Evolutionary conservation across 2,113 vertebrate species (phyloP).

Genomic region (Vanacampus margaritifer): DNA sequence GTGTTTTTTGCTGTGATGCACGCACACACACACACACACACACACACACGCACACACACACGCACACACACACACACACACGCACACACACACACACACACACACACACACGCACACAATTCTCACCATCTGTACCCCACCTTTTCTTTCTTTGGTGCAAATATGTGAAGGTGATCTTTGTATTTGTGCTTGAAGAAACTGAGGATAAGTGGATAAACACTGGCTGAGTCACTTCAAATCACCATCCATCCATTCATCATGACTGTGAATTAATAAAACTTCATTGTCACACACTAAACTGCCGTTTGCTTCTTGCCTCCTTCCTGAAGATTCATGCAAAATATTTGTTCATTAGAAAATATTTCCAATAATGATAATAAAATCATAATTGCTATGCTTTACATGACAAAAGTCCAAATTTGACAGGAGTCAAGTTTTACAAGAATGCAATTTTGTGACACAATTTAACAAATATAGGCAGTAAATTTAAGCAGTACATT

Average conservation of each 20-base stretch:
- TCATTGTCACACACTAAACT: conserved; percentile 50
- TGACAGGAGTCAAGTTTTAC: no score
- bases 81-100: no score
- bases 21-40: conserved; percentile 1
- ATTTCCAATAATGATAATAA: no score
- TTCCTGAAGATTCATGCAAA: neutral
- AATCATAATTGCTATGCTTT: no score
- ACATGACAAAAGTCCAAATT: no score
- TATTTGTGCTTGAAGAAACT: conserved; percentile 20
- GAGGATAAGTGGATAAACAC: conserved; percentile 46
- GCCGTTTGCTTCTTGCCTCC: conserved; percentile 32
- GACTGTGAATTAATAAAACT: conserved; percentile 79
- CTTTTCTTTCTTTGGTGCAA: conserved; percentile 30
- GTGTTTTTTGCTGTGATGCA: conserved; percentile 48
- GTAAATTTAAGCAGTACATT: no score
- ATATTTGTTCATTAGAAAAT: neutral
- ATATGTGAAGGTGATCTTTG: conserved; percentile 32
- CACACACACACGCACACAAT: neutral
- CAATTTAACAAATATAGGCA: no score
- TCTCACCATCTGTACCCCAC: conserved; percentile 24
- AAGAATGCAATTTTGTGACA: no score
- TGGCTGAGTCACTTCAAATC: conserved; percentile 52
- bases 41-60: no score
- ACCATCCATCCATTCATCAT: conserved; percentile 43
- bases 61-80: no score